A percentile compares a stretch with the other conserved stretches of the same genome.
These are phyloP conservation scores for Platanista minor DNA, from an alignment of 2,113 vertebrate genomes.

Conservation along the genomic window DNA sequence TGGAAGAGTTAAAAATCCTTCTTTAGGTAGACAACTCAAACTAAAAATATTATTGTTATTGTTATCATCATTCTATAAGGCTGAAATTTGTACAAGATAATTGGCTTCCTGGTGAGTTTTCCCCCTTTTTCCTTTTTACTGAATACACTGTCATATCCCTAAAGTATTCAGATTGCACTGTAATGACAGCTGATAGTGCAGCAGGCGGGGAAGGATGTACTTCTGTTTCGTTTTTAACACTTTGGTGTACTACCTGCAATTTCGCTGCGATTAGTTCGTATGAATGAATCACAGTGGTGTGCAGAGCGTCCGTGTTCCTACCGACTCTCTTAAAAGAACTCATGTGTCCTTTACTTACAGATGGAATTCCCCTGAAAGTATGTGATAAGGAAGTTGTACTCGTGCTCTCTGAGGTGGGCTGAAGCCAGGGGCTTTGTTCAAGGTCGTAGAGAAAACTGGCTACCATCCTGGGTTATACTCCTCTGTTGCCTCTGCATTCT, in stretches of 20 bases:
- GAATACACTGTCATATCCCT: not conserved
- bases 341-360: not conserved
- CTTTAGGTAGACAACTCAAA: slow-evolving; percentile 5
- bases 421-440: not conserved
- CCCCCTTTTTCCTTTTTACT: not conserved
- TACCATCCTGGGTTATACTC: fast-evolving
- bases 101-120: slow-evolving; percentile 32
- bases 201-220: not conserved
- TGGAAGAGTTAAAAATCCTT: slow-evolving; percentile 5
- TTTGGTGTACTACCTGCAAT: not conserved
- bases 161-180: not conserved
- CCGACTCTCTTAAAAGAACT: not conserved
- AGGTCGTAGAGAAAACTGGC: not conserved
- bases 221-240: not conserved
- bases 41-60: slow-evolving; percentile 33
- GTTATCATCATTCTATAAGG: not conserved
- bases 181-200: not conserved
- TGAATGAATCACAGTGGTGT: not conserved
- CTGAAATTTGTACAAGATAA: slow-evolving; percentile 39
- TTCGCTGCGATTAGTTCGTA: not conserved
- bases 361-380: not conserved
- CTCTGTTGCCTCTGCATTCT: not conserved
- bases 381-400: not conserved
- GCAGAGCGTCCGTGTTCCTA: not conserved
- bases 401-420: not conserved